Conservation (phyloP, 2,797 vertebrate genomes). For the Valencia hispanica region DNA sequence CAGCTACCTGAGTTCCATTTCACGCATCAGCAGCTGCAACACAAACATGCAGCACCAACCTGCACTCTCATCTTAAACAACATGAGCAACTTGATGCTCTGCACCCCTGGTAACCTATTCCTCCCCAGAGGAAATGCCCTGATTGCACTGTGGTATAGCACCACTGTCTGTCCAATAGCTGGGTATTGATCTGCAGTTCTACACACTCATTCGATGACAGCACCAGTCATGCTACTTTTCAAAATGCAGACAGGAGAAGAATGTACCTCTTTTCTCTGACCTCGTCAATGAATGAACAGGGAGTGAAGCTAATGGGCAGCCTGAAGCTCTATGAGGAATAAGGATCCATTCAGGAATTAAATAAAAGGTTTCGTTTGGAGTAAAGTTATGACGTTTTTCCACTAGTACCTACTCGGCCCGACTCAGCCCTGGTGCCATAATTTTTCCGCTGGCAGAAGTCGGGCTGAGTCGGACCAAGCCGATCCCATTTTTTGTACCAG, state of each 20-base stretch:
- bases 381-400: too few species aligned
- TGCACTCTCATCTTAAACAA: constrained; percentile 76
- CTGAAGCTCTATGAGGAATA: constrained; percentile 19
- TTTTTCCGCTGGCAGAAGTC: too few species aligned
- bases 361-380: background rate
- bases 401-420: too few species aligned
- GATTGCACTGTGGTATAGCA: constrained; percentile 70
- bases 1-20: constrained; percentile 85
- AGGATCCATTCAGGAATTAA: constrained; percentile 29
- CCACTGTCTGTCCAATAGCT: constrained; percentile 59
- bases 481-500: too few species aligned
- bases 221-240: constrained; percentile 44
- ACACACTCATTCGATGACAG: constrained; percentile 49
- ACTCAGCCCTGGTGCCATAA: too few species aligned
- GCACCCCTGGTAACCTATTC: constrained; percentile 66
- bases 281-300: constrained; percentile 41
- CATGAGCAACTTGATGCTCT: constrained; percentile 61
- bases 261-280: constrained; percentile 46
- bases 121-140: constrained; percentile 79
- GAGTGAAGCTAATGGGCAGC: constrained; percentile 11
- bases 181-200: constrained; percentile 71
- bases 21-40: constrained; percentile 81
- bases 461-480: too few species aligned
- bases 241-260: constrained; percentile 25
- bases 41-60: constrained; percentile 76